These are phyloP conservation scores for Mycetomoellerius zeteki DNA, from an alignment of 1,140 invertebrate species.

Conservation along the genomic window DNA sequence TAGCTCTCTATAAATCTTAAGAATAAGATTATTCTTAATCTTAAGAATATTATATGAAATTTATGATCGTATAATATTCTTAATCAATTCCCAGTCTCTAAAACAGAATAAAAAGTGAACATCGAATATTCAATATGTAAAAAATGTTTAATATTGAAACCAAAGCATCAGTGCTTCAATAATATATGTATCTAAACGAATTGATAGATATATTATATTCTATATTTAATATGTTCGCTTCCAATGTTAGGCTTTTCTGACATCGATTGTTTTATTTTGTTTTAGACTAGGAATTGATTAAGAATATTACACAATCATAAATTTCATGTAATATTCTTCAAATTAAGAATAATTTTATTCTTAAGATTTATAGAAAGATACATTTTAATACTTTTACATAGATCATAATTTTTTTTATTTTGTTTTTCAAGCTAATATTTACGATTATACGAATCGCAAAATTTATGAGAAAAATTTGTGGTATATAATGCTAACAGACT, in stretches of 20 bases:
- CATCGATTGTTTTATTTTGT: background rate
- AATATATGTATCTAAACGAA: background rate
- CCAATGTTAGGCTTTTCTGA: background rate
- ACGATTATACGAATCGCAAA: background rate
- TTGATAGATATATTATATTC: background rate
- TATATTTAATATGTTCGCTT: background rate
- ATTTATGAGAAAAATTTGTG: slow-evolving; percentile 16
- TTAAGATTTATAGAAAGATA: background rate
- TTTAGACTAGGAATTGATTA: background rate
- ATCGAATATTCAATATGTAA: background rate
- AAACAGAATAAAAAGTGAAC: background rate
- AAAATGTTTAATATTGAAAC: background rate
- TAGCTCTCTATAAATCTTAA: background rate
- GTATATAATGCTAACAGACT: slow-evolving; percentile 19
- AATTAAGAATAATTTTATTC: too few species aligned
- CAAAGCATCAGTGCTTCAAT: background rate
- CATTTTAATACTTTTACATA: background rate
- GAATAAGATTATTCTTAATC: too few species aligned
- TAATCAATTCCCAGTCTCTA: background rate
- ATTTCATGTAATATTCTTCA: too few species aligned
- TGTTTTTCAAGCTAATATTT: background rate
- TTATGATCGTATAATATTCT: background rate
- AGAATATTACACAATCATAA: background rate
- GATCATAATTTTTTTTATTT: slow-evolving; percentile 4
- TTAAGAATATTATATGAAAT: too few species aligned